A percentile compares a stretch with the other conserved stretches of the same genome.
Conservation (phyloP, 2,797 vertebrate species). For the Ctenopoma kingsleyae region DNA sequence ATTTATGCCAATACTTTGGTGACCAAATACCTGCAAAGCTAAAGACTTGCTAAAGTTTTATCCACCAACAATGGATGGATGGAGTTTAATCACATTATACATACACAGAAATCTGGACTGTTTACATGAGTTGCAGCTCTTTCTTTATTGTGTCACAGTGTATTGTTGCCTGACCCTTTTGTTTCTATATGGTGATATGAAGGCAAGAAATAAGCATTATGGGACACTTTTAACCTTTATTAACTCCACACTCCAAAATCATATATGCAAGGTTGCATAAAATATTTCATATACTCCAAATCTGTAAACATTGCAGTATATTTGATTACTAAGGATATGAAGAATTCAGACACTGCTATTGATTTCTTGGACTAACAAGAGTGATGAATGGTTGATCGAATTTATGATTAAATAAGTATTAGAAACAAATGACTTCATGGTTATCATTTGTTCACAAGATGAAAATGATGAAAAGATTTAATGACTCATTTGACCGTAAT, state of each 20-base stretch:
- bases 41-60: no score
- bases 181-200: not conserved
- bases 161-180: not conserved
- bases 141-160: not conserved
- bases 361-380: constrained; percentile 1
- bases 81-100: no score
- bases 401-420: constrained; percentile 6
- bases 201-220: not conserved
- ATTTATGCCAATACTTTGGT: no score
- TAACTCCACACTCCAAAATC: not conserved
- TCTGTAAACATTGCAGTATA: not conserved
- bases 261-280: not conserved
- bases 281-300: not conserved
- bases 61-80: no score
- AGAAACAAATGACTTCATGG: constrained; percentile 13
- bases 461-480: constrained; percentile 3
- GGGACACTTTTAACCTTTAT: not conserved
- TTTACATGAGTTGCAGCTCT: not conserved
- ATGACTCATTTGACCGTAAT: constrained; percentile 13
- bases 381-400: constrained; percentile 25
- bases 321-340: not conserved
- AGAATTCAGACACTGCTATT: not conserved
- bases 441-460: constrained; percentile 16
- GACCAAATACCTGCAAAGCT: no score
- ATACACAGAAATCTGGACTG: no score